phyloP scores from a whole-genome alignment of 2,797 vertebrate genomes.

The Pogoniulus pusillus region DNA sequence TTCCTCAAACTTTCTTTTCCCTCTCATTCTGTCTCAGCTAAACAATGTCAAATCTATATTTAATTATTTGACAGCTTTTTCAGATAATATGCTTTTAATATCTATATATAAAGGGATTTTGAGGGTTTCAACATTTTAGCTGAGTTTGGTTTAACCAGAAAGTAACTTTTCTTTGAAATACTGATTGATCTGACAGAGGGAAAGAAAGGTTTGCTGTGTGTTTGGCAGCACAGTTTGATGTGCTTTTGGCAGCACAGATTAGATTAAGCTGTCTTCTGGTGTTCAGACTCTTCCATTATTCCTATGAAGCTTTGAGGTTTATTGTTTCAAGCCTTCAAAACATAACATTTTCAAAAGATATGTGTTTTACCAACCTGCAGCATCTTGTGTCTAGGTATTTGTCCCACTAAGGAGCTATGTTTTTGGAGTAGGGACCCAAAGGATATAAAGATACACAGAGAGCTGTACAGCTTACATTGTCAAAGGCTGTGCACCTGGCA shows the following conservation, averaged over 20 bases:
- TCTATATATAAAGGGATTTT: neutral
- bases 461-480: neutral
- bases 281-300: neutral
- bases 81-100: neutral
- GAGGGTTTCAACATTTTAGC: neutral
- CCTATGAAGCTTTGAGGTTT: neutral
- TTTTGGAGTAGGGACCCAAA: neutral
- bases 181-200: neutral
- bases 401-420: neutral
- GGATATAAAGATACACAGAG: neutral
- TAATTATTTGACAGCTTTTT: neutral
- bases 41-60: neutral
- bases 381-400: neutral
- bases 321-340: neutral
- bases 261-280: neutral
- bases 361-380: neutral
- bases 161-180: neutral
- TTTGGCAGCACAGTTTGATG: neutral
- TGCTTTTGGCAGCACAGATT: neutral
- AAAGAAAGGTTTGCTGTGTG: neutral
- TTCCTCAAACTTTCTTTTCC: neutral
- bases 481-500: neutral
- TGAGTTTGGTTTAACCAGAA: neutral
- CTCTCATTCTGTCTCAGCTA: neutral
- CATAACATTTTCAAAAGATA: neutral